A percentile compares a stretch with the other conserved stretches of the same genome.
Conservation (phyloP, 1,140 invertebrate genomes). For the Carcinoscorpius rotundicauda region DNA sequence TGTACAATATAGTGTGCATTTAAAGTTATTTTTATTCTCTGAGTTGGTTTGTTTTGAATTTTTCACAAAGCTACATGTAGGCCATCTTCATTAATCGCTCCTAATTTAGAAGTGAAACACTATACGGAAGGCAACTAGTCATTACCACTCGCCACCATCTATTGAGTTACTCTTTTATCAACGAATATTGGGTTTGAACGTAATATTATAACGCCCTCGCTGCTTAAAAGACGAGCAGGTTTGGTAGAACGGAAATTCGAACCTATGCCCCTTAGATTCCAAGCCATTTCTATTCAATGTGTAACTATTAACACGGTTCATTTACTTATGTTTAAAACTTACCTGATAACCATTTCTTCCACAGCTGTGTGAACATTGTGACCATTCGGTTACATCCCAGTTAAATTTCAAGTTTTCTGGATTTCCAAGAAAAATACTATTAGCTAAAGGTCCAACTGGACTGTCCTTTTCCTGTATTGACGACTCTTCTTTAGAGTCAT, state of each 20-base stretch:
- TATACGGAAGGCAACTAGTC: no score
- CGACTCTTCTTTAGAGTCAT: no score
- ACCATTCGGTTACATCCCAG: constrained; percentile 70
- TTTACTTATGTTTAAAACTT: constrained; percentile 13
- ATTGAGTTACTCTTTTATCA: not conserved
- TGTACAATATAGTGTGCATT: no score
- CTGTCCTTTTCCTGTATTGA: no score
- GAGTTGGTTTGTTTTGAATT: no score
- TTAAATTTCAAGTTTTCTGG: constrained; percentile 39
- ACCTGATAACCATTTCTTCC: constrained; percentile 59
- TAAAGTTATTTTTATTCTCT: no score
- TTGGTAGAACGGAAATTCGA: not conserved
- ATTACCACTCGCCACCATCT: no score
- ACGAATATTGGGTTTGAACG: not conserved
- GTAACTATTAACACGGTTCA: not conserved
- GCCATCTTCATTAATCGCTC: no score
- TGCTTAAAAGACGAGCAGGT: not conserved
- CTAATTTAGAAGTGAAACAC: no score
- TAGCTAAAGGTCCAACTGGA: no score
- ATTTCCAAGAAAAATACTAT: not conserved
- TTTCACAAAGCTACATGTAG: no score
- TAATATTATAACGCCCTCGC: not conserved
- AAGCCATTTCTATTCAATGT: not conserved
- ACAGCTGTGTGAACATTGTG: constrained; percentile 70
- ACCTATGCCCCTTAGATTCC: not conserved